A percentile compares a stretch with the other conserved stretches of the same genome.
Evolutionary conservation across 2,797 vertebrate genomes (phyloP).

Genomic region (Tenualosa thibaudeaui): DNA sequence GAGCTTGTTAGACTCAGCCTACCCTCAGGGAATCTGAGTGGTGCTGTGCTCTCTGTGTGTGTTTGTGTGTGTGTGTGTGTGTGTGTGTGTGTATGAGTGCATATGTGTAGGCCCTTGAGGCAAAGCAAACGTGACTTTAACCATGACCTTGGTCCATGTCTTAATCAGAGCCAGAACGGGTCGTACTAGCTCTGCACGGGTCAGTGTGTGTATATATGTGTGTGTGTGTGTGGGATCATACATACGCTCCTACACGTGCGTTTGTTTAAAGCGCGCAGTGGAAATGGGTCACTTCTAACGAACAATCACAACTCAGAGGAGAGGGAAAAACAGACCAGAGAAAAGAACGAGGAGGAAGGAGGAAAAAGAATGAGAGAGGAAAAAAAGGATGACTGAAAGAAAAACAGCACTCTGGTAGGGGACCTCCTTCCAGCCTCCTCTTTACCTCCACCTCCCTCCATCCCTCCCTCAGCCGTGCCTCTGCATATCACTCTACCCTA

Average conservation of each 20-base stretch:
- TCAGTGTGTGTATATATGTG: slow-evolving; percentile 13
- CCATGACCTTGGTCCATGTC: slow-evolving; percentile 2
- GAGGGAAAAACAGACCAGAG: neutral
- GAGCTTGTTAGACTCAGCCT: slow-evolving; percentile 18
- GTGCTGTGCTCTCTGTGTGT: neutral
- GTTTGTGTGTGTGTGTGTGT: neutral
- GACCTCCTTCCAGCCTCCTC: neutral
- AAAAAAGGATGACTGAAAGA: neutral
- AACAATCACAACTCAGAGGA: slow-evolving; percentile 22
- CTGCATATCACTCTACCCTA: neutral
- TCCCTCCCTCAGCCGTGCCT: neutral
- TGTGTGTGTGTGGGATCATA: neutral
- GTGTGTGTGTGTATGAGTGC: neutral
- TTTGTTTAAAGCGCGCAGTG: slow-evolving; percentile 3
- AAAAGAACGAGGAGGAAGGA: neutral
- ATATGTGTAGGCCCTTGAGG: neutral
- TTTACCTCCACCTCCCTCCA: neutral
- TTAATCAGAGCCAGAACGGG: slow-evolving; percentile 30
- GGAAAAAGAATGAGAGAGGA: neutral
- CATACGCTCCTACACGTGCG: slow-evolving; percentile 1
- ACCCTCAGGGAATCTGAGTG: slow-evolving; percentile 2
- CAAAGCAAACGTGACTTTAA: slow-evolving; percentile 19
- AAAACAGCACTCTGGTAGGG: neutral
- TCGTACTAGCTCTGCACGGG: neutral
- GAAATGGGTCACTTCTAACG: slow-evolving; percentile 9